A percentile compares a stretch with the other conserved stretches of the same genome.
phyloP scores from a whole-genome alignment of 2,113 vertebrate genomes.

The Centropristis striata region DNA sequence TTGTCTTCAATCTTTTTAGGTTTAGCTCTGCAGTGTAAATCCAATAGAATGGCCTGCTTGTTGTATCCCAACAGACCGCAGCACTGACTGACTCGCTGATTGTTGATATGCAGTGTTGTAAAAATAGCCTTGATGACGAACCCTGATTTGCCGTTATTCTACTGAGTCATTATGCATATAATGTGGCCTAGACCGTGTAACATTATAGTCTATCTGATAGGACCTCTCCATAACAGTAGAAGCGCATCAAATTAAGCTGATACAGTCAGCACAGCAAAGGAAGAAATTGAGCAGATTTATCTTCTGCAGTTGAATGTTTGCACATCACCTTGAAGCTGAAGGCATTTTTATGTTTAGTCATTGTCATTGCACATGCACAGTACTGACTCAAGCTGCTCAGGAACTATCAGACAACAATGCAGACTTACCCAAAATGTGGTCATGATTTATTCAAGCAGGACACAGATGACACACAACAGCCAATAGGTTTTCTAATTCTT shows the following conservation, averaged over 20 bases:
- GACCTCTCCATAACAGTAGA: background rate
- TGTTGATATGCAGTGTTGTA: background rate
- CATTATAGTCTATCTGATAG: conserved; percentile 1
- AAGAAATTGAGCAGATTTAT: conserved; percentile 22
- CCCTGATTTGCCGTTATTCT: conserved; percentile 14
- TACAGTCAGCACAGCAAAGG: conserved; percentile 10
- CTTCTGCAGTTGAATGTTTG: conserved; percentile 25
- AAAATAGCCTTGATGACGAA: conserved; percentile 11
- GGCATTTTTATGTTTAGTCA: conserved; percentile 63
- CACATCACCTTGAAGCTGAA: conserved; percentile 33
- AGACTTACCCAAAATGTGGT: conserved; percentile 7
- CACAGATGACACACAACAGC: background rate
- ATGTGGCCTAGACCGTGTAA: conserved; percentile 19
- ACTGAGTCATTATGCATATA: conserved; percentile 48
- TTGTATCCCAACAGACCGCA: background rate
- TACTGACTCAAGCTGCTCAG: conserved; percentile 22
- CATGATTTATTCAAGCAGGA: background rate
- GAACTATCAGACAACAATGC: conserved; percentile 13
- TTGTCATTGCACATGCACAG: conserved; percentile 22
- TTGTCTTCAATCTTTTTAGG: conserved; percentile 28
- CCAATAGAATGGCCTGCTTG: background rate
- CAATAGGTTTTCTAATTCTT: background rate
- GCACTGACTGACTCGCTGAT: background rate
- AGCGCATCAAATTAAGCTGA: conserved; percentile 34
- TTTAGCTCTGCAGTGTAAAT: conserved; percentile 15